Conservation (phyloP, 2,113 vertebrate genomes). For the Dinomys branickii region DNA sequence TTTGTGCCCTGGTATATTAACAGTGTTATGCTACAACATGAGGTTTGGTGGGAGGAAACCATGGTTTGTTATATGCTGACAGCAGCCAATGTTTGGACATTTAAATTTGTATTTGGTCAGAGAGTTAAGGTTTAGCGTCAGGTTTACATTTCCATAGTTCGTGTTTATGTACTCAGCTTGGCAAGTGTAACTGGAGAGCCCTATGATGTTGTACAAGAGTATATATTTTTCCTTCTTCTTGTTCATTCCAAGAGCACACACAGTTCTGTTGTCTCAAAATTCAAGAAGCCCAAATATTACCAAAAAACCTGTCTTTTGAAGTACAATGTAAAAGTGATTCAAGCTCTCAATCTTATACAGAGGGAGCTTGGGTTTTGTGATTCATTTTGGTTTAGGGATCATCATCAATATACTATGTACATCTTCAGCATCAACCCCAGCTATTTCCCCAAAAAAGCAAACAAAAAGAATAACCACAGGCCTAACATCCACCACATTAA, state of each 20-base stretch:
- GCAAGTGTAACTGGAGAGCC: neutral
- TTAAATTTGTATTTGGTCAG: conserved; percentile 25
- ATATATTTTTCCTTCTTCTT: neutral
- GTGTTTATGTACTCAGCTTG: conserved; percentile 24
- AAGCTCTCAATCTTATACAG: neutral
- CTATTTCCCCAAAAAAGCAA: neutral
- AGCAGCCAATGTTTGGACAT: conserved; percentile 8
- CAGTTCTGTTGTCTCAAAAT: neutral
- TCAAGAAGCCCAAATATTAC: neutral
- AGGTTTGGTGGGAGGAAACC: neutral
- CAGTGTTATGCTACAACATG: neutral
- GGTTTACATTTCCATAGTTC: conserved; percentile 15
- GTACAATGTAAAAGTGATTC: neutral
- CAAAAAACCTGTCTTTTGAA: neutral
- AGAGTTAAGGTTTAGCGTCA: conserved; percentile 14
- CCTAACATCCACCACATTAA: neutral
- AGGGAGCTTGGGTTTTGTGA: neutral
- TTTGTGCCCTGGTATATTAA: neutral
- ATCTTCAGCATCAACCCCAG: neutral
- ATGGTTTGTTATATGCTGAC: neutral
- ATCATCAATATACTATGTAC: neutral
- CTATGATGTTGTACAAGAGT: neutral
- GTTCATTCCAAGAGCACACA: neutral
- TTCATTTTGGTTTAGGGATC: neutral
- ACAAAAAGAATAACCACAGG: neutral